phyloP scores from a whole-genome alignment of 2,113 vertebrate species.

The Tiliqua scincoides region DNA sequence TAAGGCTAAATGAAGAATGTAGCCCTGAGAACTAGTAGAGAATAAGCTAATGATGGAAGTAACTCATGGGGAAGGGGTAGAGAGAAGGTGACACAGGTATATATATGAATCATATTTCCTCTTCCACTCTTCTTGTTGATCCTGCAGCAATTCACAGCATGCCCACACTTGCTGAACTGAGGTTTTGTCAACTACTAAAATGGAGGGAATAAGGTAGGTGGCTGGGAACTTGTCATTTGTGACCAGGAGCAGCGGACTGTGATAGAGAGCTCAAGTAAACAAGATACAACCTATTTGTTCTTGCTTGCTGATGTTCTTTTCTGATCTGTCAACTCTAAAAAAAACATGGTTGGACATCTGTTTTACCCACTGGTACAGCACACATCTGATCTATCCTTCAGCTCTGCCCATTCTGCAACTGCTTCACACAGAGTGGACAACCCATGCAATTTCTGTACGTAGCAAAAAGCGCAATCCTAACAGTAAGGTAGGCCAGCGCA shows the following conservation, averaged over 20 bases:
- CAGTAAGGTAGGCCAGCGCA: no score
- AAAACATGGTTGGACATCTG: background rate
- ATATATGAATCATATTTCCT: background rate
- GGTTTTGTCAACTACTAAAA: background rate
- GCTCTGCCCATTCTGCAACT: no score
- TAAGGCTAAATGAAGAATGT: background rate
- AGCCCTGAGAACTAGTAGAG: background rate
- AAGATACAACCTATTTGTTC: background rate
- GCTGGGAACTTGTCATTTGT: background rate
- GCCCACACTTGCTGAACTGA: background rate
- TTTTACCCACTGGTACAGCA: background rate
- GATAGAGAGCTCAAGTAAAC: background rate
- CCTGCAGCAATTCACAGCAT: constrained; percentile 3
- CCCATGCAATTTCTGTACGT: background rate
- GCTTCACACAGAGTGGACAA: no score
- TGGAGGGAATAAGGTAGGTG: background rate
- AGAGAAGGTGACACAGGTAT: background rate
- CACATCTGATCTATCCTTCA: background rate
- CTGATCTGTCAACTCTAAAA: background rate
- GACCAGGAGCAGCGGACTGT: background rate
- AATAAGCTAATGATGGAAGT: background rate
- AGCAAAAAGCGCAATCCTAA: no score
- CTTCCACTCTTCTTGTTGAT: background rate
- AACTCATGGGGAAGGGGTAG: background rate
- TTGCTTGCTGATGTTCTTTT: background rate